Conservation (phyloP, 1,140 invertebrate genomes). For the Planococcus citri region DNA sequence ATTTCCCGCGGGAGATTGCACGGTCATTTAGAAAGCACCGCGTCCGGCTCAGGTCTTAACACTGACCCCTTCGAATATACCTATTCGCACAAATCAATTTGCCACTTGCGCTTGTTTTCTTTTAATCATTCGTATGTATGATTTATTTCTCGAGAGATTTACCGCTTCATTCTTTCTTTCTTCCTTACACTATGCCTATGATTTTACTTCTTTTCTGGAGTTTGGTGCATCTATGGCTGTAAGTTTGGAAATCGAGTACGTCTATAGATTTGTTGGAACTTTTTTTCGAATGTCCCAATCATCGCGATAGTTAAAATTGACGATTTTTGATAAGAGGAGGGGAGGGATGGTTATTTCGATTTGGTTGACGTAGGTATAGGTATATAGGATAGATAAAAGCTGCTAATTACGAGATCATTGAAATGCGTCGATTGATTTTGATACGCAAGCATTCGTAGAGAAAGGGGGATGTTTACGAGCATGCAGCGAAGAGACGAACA, state of each 20-base stretch:
- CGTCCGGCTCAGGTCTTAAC: background rate
- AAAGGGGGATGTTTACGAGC: background rate
- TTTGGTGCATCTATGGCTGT: no score
- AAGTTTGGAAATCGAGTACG: no score
- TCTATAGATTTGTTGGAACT: background rate
- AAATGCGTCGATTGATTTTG: no score
- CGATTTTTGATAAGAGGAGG: no score
- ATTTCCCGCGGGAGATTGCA: background rate
- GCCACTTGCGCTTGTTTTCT: conserved; percentile 1
- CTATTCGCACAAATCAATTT: background rate
- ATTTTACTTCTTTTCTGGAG: no score
- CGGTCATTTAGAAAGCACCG: background rate
- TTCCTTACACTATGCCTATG: no score
- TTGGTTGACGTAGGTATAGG: background rate
- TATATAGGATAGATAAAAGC: no score
- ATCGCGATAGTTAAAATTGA: no score
- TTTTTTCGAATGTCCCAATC: background rate
- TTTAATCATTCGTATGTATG: background rate
- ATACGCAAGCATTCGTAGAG: no score
- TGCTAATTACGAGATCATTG: background rate
- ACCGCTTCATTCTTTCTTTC: no score
- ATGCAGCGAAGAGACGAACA: background rate
- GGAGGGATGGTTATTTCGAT: no score
- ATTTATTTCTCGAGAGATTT: background rate
- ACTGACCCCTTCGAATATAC: background rate